These are phyloP conservation scores for Caenorhabditis briggsae DNA, from an alignment of 1,140 invertebrate genomes.

Conservation along the genomic window DNA sequence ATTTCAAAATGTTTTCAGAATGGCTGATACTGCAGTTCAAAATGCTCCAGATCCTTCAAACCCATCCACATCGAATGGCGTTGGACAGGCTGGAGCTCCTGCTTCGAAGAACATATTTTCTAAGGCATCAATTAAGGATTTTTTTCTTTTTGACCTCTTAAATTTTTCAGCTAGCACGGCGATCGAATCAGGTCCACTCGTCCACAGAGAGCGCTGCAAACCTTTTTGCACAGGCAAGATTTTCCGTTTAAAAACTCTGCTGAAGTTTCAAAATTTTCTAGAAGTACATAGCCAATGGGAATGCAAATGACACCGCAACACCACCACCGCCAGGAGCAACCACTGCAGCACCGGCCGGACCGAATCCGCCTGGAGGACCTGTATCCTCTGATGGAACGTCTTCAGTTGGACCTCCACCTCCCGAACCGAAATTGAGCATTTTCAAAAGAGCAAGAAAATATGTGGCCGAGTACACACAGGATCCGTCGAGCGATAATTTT, in stretches of 20 bases:
- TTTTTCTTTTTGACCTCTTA: not conserved
- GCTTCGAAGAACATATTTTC: conserved; percentile 23
- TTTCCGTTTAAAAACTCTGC: no score
- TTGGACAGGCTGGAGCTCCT: not conserved
- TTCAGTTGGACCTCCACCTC: not conserved
- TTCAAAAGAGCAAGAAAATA: not conserved
- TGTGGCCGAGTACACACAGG: conserved; percentile 36
- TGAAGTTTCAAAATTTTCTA: not conserved
- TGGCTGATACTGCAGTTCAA: not conserved
- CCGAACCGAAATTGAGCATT: not conserved
- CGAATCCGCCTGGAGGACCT: not conserved
- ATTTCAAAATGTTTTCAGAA: not conserved
- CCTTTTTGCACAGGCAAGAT: not conserved
- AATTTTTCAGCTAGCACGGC: conserved; percentile 3
- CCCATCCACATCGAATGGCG: conserved; percentile 5
- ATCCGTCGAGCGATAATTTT: conserved; percentile 48
- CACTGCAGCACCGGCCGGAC: conserved; percentile 7
- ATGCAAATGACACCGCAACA: not conserved
- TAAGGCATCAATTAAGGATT: conserved; percentile 9
- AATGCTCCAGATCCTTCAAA: conserved; percentile 16
- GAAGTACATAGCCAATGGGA: conserved; percentile 23
- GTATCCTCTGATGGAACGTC: not conserved
- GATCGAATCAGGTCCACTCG: conserved; percentile 15
- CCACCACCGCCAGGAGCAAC: not conserved
- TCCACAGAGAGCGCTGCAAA: not conserved